These are phyloP conservation scores for Sterna hirundo DNA, from an alignment of 2,113 vertebrate genomes.

Conservation along the genomic window DNA sequence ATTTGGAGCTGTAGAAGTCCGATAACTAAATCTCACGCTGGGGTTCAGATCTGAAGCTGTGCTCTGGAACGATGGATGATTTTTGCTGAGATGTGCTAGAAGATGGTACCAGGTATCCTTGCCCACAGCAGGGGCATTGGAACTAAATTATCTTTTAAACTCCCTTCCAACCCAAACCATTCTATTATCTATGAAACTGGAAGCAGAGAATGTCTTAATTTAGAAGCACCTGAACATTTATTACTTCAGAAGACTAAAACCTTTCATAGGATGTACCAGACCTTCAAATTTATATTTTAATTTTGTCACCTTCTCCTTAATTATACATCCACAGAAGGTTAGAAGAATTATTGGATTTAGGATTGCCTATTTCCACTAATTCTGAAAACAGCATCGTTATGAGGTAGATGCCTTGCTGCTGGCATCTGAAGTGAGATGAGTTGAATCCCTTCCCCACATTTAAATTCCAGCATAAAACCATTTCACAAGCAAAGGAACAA, in stretches of 20 bases:
- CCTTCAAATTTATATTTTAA: not conserved
- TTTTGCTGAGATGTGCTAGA: not conserved
- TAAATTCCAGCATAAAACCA: not conserved
- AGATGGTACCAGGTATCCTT: not conserved
- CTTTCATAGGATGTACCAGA: not conserved
- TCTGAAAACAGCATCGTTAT: not conserved
- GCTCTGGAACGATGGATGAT: not conserved
- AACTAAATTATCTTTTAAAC: not conserved
- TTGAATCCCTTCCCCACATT: not conserved
- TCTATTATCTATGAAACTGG: not conserved
- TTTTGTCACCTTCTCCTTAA: not conserved
- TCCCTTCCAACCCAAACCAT: not conserved
- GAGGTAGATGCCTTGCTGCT: not conserved
- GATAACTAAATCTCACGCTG: not conserved
- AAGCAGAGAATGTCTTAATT: not conserved
- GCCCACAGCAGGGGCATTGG: not conserved
- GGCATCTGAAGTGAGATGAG: not conserved
- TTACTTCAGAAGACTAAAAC: not conserved
- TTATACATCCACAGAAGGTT: not conserved
- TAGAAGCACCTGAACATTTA: not conserved
- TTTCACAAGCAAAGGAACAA: not conserved
- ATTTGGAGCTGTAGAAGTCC: not conserved
- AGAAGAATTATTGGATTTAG: not conserved
- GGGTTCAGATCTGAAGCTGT: not conserved
- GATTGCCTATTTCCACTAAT: not conserved